A percentile compares a stretch with the other conserved stretches of the same genome.
phyloP scores from a whole-genome alignment of 2,797 vertebrate species.

The Anisognathus igniventris region DNA sequence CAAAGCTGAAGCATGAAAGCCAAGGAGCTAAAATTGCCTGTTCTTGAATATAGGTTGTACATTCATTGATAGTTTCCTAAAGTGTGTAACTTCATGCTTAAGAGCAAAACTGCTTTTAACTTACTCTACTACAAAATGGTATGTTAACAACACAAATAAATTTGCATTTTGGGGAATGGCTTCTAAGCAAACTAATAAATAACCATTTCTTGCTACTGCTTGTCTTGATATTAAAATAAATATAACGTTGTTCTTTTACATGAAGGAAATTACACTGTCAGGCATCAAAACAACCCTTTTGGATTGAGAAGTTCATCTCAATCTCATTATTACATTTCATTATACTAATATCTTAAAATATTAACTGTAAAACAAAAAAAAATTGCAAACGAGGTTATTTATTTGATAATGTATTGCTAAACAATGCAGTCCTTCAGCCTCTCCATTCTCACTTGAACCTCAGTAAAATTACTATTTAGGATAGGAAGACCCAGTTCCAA shows the following conservation, averaged over 20 bases:
- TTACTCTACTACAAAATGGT: not conserved
- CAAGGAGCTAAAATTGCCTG: not conserved
- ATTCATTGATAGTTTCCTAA: not conserved
- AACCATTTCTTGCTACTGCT: not conserved
- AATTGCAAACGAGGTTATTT: not conserved
- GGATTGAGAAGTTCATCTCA: not conserved
- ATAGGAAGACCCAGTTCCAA: not conserved
- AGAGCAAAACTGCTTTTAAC: not conserved
- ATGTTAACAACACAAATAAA: not conserved
- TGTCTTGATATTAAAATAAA: not conserved
- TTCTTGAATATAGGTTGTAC: not conserved
- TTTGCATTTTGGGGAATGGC: not conserved
- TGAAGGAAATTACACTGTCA: not conserved
- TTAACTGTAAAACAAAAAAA: not conserved
- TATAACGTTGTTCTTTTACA: not conserved
- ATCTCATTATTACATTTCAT: not conserved
- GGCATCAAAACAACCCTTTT: not conserved
- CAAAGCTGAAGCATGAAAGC: not conserved
- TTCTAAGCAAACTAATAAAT: not conserved
- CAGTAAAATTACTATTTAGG: not conserved
- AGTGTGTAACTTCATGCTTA: not conserved
- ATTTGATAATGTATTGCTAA: not conserved
- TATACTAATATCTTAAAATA: not conserved
- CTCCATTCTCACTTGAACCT: not conserved
- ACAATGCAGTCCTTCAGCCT: not conserved